A percentile compares a stretch with the other conserved stretches of the same genome.
phyloP scores from a whole-genome alignment of 2,888 invertebrate species.

The Therioaphis trifolii region DNA sequence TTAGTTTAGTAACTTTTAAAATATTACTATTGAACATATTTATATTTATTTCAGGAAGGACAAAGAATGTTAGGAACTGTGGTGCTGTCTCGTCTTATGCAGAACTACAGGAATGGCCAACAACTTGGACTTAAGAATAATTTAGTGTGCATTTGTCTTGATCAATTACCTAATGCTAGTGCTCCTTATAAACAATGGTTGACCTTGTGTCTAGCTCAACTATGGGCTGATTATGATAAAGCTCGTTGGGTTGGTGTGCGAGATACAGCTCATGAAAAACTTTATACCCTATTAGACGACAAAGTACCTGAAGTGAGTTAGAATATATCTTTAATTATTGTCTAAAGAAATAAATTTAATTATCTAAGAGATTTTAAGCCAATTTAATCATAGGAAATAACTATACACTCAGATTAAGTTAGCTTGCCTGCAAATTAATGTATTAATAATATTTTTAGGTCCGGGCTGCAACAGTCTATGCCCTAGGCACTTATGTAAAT shows the following conservation, averaged over 20 bases:
- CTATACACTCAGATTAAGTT: too few relatives aligned
- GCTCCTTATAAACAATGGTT: constrained; percentile 86
- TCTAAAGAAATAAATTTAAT: too few relatives aligned
- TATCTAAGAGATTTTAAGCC: too few relatives aligned
- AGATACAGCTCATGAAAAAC: constrained; percentile 95
- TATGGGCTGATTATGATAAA: constrained; percentile 90
- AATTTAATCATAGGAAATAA: too few relatives aligned
- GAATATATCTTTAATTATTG: too few relatives aligned
- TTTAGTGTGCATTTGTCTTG: constrained; percentile 90
- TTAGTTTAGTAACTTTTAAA: neutral
- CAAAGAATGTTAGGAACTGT: constrained; percentile 95
- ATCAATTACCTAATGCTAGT: constrained; percentile 82
- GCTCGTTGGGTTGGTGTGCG: constrained; percentile 95
- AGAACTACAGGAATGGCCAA: constrained; percentile 88
- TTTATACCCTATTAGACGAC: constrained; percentile 83
- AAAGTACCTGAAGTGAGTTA: constrained; percentile 82
- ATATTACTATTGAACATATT: neutral
- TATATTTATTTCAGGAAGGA: constrained; percentile 73
- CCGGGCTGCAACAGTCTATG: constrained; percentile 92
- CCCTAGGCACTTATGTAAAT: constrained; percentile 92
- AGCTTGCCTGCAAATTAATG: too few relatives aligned
- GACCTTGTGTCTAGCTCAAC: constrained; percentile 87
- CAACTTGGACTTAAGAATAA: constrained; percentile 91
- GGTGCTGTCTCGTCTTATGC: constrained; percentile 92
- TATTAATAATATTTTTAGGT: constrained; percentile 71